These are phyloP conservation scores for Nerophis lumbriciformis DNA, from an alignment of 2,113 vertebrate genomes.

Conservation along the genomic window DNA sequence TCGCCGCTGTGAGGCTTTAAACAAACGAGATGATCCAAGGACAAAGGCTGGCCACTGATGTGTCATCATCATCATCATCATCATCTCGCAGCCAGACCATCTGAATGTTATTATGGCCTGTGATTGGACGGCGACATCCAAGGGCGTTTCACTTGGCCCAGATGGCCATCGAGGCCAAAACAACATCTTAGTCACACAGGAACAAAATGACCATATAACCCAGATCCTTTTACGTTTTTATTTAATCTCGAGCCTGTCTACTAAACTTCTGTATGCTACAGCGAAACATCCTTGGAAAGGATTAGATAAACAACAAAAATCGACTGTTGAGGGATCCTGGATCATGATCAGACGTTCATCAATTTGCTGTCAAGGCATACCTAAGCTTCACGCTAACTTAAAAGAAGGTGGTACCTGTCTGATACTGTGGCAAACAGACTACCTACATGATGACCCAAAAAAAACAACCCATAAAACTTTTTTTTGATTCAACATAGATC, in stretches of 20 bases:
- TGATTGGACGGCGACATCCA: slow-evolving; percentile 55
- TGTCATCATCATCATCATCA: slow-evolving; percentile 20
- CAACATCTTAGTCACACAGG: slow-evolving; percentile 22
- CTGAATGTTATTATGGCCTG: slow-evolving; percentile 52
- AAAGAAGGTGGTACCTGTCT: too few relatives aligned
- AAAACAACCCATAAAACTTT: too few relatives aligned
- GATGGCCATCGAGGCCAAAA: slow-evolving; percentile 20
- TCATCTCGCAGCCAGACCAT: slow-evolving; percentile 58
- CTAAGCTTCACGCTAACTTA: too few relatives aligned
- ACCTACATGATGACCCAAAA: too few relatives aligned
- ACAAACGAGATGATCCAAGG: slow-evolving; percentile 29
- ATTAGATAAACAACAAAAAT: too few relatives aligned
- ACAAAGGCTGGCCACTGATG: slow-evolving; percentile 35
- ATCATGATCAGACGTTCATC: too few relatives aligned
- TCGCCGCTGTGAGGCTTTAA: slow-evolving; percentile 15
- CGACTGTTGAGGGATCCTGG: too few relatives aligned
- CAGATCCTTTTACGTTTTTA: slow-evolving; percentile 9
- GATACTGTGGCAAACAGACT: too few relatives aligned
- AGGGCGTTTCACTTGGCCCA: slow-evolving; percentile 38
- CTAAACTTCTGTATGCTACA: too few relatives aligned
- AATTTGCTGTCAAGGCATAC: too few relatives aligned
- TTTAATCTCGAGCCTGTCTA: slow-evolving; percentile 5
- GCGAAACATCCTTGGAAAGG: too few relatives aligned
- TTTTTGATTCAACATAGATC: too few relatives aligned
- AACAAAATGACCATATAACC: slow-evolving; percentile 2